Conservation (phyloP, 30 jellyfish, hydroid and myxozoan species). For the Hydractinia echinata region DNA sequence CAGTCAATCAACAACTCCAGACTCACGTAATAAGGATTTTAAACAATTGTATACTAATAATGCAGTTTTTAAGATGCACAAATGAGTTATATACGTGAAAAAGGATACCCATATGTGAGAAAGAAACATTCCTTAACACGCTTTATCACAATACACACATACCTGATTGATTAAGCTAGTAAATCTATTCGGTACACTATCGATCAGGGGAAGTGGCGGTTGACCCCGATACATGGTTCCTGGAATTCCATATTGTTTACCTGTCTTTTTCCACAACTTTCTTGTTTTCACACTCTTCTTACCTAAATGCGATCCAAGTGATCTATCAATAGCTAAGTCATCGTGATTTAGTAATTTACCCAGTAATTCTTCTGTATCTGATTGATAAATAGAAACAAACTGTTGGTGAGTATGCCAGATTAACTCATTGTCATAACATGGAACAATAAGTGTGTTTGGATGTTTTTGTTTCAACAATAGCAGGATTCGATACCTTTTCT, state of each 20-base stretch:
- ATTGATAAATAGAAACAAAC: slow-evolving; percentile 33
- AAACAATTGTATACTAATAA: too few species aligned
- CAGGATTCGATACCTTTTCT: slow-evolving; percentile 66
- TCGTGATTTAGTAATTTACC: slow-evolving; percentile 58
- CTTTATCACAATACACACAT: background rate
- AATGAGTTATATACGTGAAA: too few species aligned
- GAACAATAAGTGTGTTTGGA: slow-evolving; percentile 67
- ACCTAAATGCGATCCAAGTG: slow-evolving; percentile 53
- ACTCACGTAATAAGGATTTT: too few species aligned
- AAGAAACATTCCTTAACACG: too few species aligned
- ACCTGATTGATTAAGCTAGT: background rate
- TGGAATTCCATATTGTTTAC: slow-evolving; percentile 59
- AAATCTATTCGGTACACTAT: slow-evolving; percentile 17
- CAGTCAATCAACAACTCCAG: too few species aligned
- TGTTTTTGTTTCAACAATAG: slow-evolving; percentile 43
- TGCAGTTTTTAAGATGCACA: too few species aligned
- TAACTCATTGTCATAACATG: slow-evolving; percentile 76
- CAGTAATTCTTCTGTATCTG: slow-evolving; percentile 48
- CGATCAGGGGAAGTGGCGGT: slow-evolving; percentile 49
- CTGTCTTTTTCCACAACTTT: slow-evolving; percentile 50
- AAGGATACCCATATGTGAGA: too few species aligned
- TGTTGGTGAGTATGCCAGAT: slow-evolving; percentile 91
- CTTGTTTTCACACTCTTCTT: slow-evolving; percentile 45
- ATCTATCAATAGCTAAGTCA: slow-evolving; percentile 52
- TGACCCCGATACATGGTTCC: slow-evolving; percentile 94